Conservation (phyloP, 35 echinoderm and acorn worm genomes). For the Anneissia japonica region DNA sequence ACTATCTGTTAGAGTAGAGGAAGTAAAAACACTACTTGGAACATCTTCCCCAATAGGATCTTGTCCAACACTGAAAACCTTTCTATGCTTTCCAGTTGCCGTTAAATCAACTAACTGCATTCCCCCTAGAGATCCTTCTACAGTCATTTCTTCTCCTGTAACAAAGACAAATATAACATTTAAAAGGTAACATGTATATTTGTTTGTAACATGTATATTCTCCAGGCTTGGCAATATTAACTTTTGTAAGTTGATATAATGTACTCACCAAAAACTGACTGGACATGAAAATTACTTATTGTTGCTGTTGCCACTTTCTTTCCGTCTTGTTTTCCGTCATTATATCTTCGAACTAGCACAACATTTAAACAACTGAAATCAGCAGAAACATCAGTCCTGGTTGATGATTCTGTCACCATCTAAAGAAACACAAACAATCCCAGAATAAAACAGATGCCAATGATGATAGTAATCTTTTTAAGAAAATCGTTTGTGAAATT, state of each 20-base stretch:
- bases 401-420: background rate
- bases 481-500: no score
- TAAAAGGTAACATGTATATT: no score
- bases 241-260: background rate
- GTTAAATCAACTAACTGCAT: slow-evolving; percentile 87
- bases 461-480: no score
- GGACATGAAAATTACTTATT: slow-evolving; percentile 75
- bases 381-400: slow-evolving; percentile 65
- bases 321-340: slow-evolving; percentile 39
- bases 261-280: slow-evolving; percentile 55
- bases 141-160: slow-evolving; percentile 40
- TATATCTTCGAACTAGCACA: slow-evolving; percentile 57
- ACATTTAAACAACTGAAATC: slow-evolving; percentile 84
- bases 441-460: no score
- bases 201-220: no score
- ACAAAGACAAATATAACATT: no score
- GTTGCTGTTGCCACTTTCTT: slow-evolving; percentile 89
- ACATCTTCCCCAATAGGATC: slow-evolving; percentile 13
- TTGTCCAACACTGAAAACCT: slow-evolving; percentile 86
- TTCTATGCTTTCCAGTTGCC: slow-evolving; percentile 72
- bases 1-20: background rate
- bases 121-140: slow-evolving; percentile 84
- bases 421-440: no score
- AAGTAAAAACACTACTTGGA: no score
- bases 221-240: no score